Evolutionary conservation across 2,113 vertebrate genomes (phyloP), one percentile per base, ranked within the genome.

Genomic region (Cynopterus brachyotis): DNA sequence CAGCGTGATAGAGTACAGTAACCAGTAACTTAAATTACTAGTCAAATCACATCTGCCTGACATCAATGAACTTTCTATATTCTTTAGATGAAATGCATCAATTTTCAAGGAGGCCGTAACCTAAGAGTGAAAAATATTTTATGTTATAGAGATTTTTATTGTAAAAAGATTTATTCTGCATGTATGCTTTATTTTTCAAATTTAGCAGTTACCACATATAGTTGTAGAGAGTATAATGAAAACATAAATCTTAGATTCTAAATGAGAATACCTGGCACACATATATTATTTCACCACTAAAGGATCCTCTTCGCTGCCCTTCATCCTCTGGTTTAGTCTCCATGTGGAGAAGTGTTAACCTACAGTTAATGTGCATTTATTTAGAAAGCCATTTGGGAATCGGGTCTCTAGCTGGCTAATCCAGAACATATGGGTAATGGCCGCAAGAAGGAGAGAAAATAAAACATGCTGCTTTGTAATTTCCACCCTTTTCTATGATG

Each of bases 121-220:
- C 30, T 40, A 12, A 86, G n/a, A 73, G 42, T 10, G 69, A 53
- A 30, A 26, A 92, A 76, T 73, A 50, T 79, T 76, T 62, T 67
- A 73, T 66, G 17, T 62, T 78, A n/a, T 3, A 35, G 32, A 92
- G 62, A 59, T 42, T 95, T 92, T 91, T 70, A 64, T 17, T 73
- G 17, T 37, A 42, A 42, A 85, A 70, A 72, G 75, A 79, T 32
- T 87, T 42, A 75, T 64, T 60, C 20, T 90, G 69, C 47, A 53
- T 0, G 8, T 13, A 50, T 62, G 40, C n/a, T 94, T 86, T 80
- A 81, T 83, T 92, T 84, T 86, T 70, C 69, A 47, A 73, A 92
- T 70, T 26, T 86, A 87, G 75, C 24, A 79, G 76, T 92, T 96
- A 75, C 86, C 53, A 83, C n/a, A 92, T 47, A 83, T 2, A 86